phyloP scores from a whole-genome alignment of 2,797 vertebrate species.

The Ambastaia sidthimunki region DNA sequence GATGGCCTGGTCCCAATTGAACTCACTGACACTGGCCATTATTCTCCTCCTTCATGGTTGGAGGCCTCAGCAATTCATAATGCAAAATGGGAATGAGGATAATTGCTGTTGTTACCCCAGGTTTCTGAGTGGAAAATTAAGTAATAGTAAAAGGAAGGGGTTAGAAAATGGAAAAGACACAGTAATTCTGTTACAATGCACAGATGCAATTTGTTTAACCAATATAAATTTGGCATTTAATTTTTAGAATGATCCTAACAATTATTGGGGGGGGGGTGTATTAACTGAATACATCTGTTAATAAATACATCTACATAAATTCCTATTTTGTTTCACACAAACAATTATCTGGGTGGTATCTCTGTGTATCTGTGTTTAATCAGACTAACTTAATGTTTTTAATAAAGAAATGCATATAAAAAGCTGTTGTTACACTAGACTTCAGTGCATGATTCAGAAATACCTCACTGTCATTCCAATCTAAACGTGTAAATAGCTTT shows the following conservation, averaged over 20 bases:
- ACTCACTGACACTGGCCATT: constrained; percentile 56
- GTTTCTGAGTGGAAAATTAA: constrained; percentile 40
- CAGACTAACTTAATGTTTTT: too few relatives aligned
- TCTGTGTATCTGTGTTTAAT: too few relatives aligned
- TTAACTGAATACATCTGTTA: background rate
- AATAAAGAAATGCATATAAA: too few relatives aligned
- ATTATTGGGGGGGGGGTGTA: background rate
- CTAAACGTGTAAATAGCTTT: too few relatives aligned
- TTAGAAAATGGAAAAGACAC: constrained; percentile 24
- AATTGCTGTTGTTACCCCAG: constrained; percentile 53
- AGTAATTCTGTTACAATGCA: constrained; percentile 24
- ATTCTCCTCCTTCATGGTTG: constrained; percentile 57
- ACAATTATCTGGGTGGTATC: background rate
- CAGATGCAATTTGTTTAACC: constrained; percentile 39
- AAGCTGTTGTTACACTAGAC: too few relatives aligned
- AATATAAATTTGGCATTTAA: constrained; percentile 12
- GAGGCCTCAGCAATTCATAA: constrained; percentile 54
- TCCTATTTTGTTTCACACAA: background rate
- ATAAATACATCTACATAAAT: too few relatives aligned
- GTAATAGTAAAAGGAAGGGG: constrained; percentile 18
- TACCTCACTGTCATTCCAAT: too few relatives aligned
- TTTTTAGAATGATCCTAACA: constrained; percentile 7
- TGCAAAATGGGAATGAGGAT: constrained; percentile 52
- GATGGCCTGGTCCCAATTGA: constrained; percentile 59
- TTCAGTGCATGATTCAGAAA: too few relatives aligned